Conservation (phyloP, 2,888 invertebrate genomes). For the Eurytoma californica region DNA sequence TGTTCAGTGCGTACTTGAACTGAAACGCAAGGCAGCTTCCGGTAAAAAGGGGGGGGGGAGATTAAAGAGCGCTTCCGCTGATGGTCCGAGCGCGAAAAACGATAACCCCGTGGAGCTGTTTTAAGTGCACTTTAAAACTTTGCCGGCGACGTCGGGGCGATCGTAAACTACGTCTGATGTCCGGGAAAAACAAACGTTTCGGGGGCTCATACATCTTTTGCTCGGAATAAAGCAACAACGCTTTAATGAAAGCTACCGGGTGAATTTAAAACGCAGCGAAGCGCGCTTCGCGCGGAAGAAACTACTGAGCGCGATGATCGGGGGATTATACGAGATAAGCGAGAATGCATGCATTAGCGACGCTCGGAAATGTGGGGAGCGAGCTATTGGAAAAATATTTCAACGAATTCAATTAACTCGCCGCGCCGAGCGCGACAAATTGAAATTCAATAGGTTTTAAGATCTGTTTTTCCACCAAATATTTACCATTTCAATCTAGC, state of each 20-base stretch:
- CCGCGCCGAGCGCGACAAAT: not conserved
- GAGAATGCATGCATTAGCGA: no score
- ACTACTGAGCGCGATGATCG: not conserved
- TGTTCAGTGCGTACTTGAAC: constrained; percentile 5
- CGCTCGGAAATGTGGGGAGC: not conserved
- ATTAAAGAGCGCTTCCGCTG: constrained; percentile 29
- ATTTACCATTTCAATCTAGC: constrained; percentile 15
- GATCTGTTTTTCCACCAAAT: not conserved
- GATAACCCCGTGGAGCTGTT: constrained; percentile 41
- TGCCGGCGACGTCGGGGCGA: constrained; percentile 52
- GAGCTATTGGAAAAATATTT: constrained; percentile 23
- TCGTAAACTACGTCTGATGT: constrained; percentile 46
- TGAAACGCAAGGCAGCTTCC: constrained; percentile 12
- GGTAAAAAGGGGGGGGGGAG: constrained; percentile 6
- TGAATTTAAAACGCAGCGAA: not conserved
- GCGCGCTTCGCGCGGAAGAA: no score
- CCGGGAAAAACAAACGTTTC: constrained; percentile 24
- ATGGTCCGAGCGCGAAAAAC: constrained; percentile 31
- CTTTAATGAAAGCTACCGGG: not conserved
- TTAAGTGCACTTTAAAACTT: constrained; percentile 57
- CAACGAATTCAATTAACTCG: no score
- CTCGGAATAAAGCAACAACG: not conserved
- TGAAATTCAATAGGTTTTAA: not conserved
- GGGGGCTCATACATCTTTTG: constrained; percentile 15
- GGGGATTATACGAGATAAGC: not conserved